phyloP scores from a whole-genome alignment of 2,888 invertebrate species.

The Yponomeuta evonymella region DNA sequence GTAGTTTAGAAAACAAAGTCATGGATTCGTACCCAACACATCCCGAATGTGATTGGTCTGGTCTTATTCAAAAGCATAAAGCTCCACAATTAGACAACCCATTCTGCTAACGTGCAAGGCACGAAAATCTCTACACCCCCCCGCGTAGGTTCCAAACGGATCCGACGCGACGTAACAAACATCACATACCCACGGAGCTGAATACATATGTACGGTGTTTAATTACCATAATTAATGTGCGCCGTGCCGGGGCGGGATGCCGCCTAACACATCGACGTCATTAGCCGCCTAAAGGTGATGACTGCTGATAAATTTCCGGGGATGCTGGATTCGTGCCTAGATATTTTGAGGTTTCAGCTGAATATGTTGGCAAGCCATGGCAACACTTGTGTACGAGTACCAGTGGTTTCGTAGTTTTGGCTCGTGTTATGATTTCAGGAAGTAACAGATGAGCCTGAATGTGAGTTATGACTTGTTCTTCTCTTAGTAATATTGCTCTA shows the following conservation, averaged over 20 bases:
- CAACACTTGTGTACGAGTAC: too few species aligned
- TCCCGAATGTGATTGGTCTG: too few species aligned
- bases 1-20: too few species aligned
- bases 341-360: background rate
- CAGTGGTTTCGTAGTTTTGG: too few species aligned
- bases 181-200: conserved; percentile 27
- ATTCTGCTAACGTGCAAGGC: conserved; percentile 27
- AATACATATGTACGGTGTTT: conserved; percentile 48
- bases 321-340: background rate
- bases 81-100: conserved; percentile 31
- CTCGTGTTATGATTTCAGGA: too few species aligned
- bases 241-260: conserved; percentile 65
- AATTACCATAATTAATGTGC: conserved; percentile 74
- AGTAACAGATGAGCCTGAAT: too few species aligned
- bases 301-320: background rate
- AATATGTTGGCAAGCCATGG: too few species aligned
- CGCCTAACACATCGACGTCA: conserved; percentile 65
- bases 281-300: conserved; percentile 49
- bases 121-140: conserved; percentile 17
- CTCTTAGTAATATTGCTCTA: too few species aligned
- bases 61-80: too few species aligned
- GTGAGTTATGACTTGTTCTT: too few species aligned
- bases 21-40: too few species aligned
- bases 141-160: conserved; percentile 27
- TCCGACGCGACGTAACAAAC: background rate